phyloP scores from a whole-genome alignment of 2,888 invertebrate genomes.

The Cylindroiulus punctatus region DNA sequence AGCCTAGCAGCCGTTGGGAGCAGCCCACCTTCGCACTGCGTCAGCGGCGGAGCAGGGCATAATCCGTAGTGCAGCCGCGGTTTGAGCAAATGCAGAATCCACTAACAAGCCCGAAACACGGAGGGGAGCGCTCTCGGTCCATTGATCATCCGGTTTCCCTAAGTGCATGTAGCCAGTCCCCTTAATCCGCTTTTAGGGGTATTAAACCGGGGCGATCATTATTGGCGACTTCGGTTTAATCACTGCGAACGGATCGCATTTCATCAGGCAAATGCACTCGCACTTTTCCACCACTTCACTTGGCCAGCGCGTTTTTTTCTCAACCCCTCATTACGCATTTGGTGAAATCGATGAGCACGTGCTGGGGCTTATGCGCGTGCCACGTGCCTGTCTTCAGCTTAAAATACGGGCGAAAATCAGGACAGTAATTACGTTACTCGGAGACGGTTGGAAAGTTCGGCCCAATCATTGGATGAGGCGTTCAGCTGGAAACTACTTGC shows the following conservation, averaged over 20 bases:
- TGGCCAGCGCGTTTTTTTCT: neutral
- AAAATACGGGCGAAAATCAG: neutral
- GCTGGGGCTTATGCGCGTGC: neutral
- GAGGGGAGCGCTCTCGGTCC: neutral
- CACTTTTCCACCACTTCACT: constrained; percentile 17
- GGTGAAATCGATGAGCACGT: neutral
- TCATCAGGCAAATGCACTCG: constrained; percentile 22
- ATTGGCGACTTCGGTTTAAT: constrained; percentile 25
- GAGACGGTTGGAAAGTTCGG: neutral
- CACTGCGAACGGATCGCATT: constrained; percentile 37
- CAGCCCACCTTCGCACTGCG: too few relatives aligned
- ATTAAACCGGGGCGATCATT: constrained; percentile 34
- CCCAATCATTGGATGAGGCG: neutral
- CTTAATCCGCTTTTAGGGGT: constrained; percentile 34
- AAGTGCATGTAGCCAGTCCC: constrained; percentile 18
- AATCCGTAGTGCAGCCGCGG: too few relatives aligned
- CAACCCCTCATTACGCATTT: neutral
- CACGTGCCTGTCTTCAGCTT: neutral
- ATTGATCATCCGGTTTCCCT: constrained; percentile 12
- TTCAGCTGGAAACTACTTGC: neutral
- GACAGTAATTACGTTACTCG: neutral
- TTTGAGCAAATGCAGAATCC: neutral
- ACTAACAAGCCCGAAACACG: neutral
- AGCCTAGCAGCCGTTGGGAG: too few relatives aligned
- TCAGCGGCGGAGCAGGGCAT: too few relatives aligned